Percentiles rank a stretch among this genome's conserved stretches.
phyloP scores from a whole-genome alignment of 2,797 vertebrate genomes.

The Morelia viridis region DNA sequence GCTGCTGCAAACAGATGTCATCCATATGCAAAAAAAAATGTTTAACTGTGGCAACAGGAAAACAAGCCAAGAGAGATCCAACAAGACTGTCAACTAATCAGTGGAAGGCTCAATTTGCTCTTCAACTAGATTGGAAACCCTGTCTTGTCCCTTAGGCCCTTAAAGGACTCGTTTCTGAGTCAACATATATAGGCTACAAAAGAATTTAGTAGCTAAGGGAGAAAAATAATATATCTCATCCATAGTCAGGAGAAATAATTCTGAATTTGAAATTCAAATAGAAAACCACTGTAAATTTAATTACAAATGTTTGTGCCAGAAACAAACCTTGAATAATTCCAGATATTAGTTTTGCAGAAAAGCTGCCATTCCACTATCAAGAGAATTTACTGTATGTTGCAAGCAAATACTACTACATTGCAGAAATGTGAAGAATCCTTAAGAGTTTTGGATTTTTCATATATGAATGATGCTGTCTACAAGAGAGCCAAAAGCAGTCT shows the following conservation, averaged over 20 bases:
- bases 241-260: background rate
- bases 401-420: background rate
- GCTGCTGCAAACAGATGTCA: background rate
- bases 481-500: background rate
- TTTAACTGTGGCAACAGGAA: background rate
- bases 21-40: background rate
- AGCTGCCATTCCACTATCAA: background rate
- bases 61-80: background rate
- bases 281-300: background rate
- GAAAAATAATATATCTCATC: background rate
- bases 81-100: background rate
- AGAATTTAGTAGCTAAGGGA: background rate
- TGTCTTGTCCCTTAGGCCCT: background rate
- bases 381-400: background rate
- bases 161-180: background rate
- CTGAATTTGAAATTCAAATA: background rate
- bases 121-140: background rate
- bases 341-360: background rate
- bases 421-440: background rate
- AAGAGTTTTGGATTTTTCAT: background rate
- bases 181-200: background rate
- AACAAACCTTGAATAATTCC: background rate
- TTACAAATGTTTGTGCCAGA: background rate
- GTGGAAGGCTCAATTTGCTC: background rate
- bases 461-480: background rate